Evolutionary conservation across 2,113 vertebrate genomes (phyloP), one percentile per base, ranked within the genome.

Genomic region (Elachura formosa): DNA sequence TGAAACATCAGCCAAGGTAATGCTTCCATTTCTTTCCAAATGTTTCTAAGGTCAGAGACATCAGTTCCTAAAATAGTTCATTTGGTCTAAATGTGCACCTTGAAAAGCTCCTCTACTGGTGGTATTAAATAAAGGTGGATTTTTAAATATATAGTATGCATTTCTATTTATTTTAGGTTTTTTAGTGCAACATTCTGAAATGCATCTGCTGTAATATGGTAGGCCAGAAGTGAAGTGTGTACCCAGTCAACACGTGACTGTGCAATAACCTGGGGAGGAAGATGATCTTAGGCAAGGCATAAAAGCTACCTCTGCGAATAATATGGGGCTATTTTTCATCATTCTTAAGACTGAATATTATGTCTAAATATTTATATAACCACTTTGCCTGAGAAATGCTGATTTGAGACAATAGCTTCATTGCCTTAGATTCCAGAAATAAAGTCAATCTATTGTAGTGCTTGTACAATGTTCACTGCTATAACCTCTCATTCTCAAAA

Each of bases 1-100:
- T 80, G 98, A 98, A 96, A 98, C 98, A 24, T 98, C 98, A 46
- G 98, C 98, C 80, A 98, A 98, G 98, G 98, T 98, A 98, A 96
- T 9, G 22, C 55, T 92, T 88, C 34, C 1, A 11, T 67, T 92
- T 85, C 18, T 76, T 86, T 84, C 68, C 26, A 56, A 58, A 51
- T 36, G 14, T 72, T 91, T 80, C 25, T 56, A 33, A 68, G 21
- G 28, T 25, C 21, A 68, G 54, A 24, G 25, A 87, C 69, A 28
- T 36, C 16, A 5, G 5, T 54, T 81, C 19, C 24, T 72, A 45
- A 87, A 81, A 36, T 25, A 40, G 8, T 16, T 93, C 5, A 18
- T 23, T 48, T 1, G 0, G 12, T 79, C 1, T 2, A 91, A 83
- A 67, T 16, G 5, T 21, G 3, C 55, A 55, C 28, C 21, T 85